Evolutionary conservation across 1,140 invertebrate species (phyloP).

Genomic region (Adoxophyes honmai): DNA sequence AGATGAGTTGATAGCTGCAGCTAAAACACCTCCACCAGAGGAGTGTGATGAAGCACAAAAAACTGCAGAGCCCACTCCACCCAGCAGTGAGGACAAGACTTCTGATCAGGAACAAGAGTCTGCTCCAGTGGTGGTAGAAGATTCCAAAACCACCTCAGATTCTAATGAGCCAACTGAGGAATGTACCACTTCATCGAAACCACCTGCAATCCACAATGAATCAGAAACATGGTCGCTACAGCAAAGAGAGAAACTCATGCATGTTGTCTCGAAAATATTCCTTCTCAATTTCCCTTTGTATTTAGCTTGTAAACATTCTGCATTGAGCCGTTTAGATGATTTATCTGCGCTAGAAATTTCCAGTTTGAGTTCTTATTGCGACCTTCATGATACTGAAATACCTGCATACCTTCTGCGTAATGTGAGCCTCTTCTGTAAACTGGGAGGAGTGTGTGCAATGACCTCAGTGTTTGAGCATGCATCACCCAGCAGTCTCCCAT

Average conservation of each 20-base stretch:
- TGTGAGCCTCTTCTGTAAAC: conserved; percentile 94
- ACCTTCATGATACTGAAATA: conserved; percentile 94
- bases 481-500: conserved; percentile 85
- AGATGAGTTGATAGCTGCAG: conserved; percentile 74
- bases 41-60: conserved; percentile 25
- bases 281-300: conserved; percentile 93
- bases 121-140: conserved; percentile 26
- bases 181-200: conserved; percentile 34
- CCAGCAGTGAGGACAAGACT: conserved; percentile 36
- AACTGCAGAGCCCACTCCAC: conserved; percentile 26
- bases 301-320: conserved; percentile 92
- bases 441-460: conserved; percentile 91
- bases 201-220: conserved; percentile 38
- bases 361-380: conserved; percentile 89
- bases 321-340: conserved; percentile 86
- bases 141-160: conserved; percentile 29
- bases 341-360: conserved; percentile 87
- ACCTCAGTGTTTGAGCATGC: conserved; percentile 88
- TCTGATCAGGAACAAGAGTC: conserved; percentile 26
- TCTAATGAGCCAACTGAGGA: conserved; percentile 23
- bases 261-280: conserved; percentile 89
- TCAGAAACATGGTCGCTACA: conserved; percentile 81
- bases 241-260: conserved; percentile 87
- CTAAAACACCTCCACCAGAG: conserved; percentile 31
- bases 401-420: conserved; percentile 92